Percentiles rank a stretch among this genome's conserved stretches.
Evolutionary conservation across 1,140 invertebrate genomes (phyloP).

Genomic region (Bombus superbus): DNA sequence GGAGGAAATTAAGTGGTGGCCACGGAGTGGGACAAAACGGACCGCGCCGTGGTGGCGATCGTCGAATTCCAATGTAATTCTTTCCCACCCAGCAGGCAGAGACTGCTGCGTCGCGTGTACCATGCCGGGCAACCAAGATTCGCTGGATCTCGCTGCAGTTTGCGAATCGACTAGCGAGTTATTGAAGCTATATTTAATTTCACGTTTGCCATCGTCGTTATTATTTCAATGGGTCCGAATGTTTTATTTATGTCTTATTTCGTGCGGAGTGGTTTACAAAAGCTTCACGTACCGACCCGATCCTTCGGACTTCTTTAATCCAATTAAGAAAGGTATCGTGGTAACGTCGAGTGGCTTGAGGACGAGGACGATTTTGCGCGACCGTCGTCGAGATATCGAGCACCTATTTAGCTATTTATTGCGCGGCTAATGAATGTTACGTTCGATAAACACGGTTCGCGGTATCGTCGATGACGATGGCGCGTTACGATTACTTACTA

Average conservation of each 20-base stretch:
- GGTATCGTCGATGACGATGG: no score
- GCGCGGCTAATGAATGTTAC: background rate
- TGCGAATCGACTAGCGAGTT: background rate
- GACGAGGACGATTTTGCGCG: background rate
- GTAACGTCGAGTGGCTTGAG: background rate
- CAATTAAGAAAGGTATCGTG: background rate
- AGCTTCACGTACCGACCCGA: background rate
- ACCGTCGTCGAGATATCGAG: background rate
- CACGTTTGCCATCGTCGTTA: no score
- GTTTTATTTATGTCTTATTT: background rate
- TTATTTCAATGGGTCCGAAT: no score
- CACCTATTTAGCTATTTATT: background rate
- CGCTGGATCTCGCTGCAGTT: background rate
- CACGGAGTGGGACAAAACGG: background rate
- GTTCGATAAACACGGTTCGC: background rate
- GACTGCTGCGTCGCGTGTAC: constrained; percentile 38
- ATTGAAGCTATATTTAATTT: background rate
- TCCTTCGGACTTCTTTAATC: background rate
- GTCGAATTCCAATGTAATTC: constrained; percentile 44
- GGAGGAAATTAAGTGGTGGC: constrained; percentile 46
- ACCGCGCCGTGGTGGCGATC: constrained; percentile 6
- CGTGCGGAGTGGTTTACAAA: background rate
- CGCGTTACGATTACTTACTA: no score
- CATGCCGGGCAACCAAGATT: background rate
- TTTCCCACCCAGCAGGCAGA: constrained; percentile 22